These are phyloP conservation scores for Drosophila subpulchrella DNA, from an alignment of 1,140 invertebrate species.

Conservation along the genomic window DNA sequence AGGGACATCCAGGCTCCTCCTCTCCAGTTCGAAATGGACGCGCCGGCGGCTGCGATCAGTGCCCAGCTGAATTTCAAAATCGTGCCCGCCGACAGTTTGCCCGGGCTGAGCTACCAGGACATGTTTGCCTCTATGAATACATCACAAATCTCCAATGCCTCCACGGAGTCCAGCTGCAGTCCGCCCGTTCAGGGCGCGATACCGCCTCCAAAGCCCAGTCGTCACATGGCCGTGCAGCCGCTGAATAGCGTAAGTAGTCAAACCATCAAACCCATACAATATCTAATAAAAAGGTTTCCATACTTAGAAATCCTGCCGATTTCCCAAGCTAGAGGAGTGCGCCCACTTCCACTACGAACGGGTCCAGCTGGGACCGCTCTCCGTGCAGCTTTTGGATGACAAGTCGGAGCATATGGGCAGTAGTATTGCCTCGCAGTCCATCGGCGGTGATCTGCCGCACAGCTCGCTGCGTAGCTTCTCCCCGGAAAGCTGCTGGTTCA, in stretches of 20 bases:
- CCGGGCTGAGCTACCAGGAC: constrained; percentile 66
- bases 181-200: constrained; percentile 37
- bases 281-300: background rate
- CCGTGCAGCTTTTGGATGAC: constrained; percentile 86
- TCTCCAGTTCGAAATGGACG: constrained; percentile 65
- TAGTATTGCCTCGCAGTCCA: constrained; percentile 82
- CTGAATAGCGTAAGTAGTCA: constrained; percentile 59
- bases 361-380: constrained; percentile 92
- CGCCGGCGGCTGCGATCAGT: constrained; percentile 62
- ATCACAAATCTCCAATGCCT: constrained; percentile 83
- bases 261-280: background rate
- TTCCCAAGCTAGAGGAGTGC: constrained; percentile 98
- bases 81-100: constrained; percentile 61
- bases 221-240: constrained; percentile 76
- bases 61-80: constrained; percentile 79
- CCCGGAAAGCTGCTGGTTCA: constrained; percentile 82
- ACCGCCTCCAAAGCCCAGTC: constrained; percentile 62
- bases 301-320: constrained; percentile 86
- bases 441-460: constrained; percentile 76
- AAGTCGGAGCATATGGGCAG: constrained; percentile 80
- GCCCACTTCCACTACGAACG: constrained; percentile 99
- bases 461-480: constrained; percentile 68
- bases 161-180: constrained; percentile 78
- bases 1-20: constrained; percentile 39
- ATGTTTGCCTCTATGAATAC: constrained; percentile 82